phyloP scores from a whole-genome alignment of 2,888 invertebrate genomes.

The Lycaena phlaeas region DNA sequence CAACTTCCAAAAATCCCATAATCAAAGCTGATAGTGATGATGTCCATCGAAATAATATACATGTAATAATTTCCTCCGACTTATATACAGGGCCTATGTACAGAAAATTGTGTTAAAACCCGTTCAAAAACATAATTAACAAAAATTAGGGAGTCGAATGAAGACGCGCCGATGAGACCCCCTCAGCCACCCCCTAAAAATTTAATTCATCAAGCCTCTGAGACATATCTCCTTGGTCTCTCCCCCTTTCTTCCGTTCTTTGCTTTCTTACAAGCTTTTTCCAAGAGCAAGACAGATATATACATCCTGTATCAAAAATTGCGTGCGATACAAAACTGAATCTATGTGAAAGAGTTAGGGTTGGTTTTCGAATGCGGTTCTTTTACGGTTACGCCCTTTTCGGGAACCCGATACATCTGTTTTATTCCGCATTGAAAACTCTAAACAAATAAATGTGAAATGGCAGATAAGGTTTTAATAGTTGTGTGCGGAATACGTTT shows the following conservation, averaged over 20 bases:
- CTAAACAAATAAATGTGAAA: slow-evolving; percentile 68
- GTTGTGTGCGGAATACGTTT: slow-evolving; percentile 35
- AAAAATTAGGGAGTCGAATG: slow-evolving; percentile 64
- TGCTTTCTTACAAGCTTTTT: slow-evolving; percentile 71
- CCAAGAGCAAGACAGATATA: slow-evolving; percentile 44
- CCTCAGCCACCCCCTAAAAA: slow-evolving; percentile 64
- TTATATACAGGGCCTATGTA: slow-evolving; percentile 6
- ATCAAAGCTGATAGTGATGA: too few relatives aligned
- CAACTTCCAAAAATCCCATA: too few relatives aligned
- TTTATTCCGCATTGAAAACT: slow-evolving; percentile 66
- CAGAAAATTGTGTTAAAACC: slow-evolving; percentile 18
- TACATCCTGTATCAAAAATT: slow-evolving; percentile 34
- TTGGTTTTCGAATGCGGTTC: slow-evolving; percentile 13
- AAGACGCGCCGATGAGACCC: slow-evolving; percentile 55
- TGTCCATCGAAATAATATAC: too few relatives aligned
- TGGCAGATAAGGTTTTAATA: slow-evolving; percentile 58
- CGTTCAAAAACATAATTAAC: slow-evolving; percentile 48
- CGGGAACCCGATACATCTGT: slow-evolving; percentile 43
- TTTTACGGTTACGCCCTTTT: slow-evolving; percentile 22
- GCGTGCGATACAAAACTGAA: slow-evolving; percentile 20
- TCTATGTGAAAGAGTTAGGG: neutral
- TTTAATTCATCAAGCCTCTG: slow-evolving; percentile 69
- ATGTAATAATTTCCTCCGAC: too few relatives aligned
- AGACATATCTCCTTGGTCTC: slow-evolving; percentile 70
- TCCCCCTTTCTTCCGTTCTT: slow-evolving; percentile 69